phyloP scores from a whole-genome alignment of 2,797 vertebrate species.

The Siniperca scherzeri region DNA sequence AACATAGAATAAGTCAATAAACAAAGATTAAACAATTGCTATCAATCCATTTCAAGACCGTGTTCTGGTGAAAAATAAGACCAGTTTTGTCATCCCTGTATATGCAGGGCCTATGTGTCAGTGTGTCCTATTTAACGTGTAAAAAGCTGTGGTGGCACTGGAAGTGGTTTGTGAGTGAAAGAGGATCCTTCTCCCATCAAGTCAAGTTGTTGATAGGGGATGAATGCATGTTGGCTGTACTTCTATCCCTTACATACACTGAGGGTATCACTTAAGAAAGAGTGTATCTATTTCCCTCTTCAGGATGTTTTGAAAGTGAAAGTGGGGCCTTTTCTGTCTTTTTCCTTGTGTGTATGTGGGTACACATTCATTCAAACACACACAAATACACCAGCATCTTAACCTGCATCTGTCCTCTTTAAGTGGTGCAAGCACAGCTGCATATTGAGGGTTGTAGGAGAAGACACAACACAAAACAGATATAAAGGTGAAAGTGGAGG shows the following conservation, averaged over 20 bases:
- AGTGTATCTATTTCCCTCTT: constrained; percentile 55
- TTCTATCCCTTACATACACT: constrained; percentile 6
- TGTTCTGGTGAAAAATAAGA: background rate
- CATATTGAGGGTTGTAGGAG: background rate
- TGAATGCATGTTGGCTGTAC: constrained; percentile 56
- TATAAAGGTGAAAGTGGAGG: background rate
- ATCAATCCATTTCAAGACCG: background rate
- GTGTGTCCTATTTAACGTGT: constrained; percentile 11
- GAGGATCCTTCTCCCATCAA: constrained; percentile 45
- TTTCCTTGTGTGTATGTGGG: constrained; percentile 23
- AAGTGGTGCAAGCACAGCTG: constrained; percentile 56
- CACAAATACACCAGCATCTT: constrained; percentile 37
- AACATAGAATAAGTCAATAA: background rate
- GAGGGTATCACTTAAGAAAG: constrained; percentile 20
- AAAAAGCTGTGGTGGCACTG: constrained; percentile 22
- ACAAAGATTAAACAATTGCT: background rate
- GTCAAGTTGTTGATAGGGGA: constrained; percentile 66
- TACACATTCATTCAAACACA: constrained; percentile 17
- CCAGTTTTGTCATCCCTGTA: constrained; percentile 4
- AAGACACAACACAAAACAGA: constrained; percentile 43
- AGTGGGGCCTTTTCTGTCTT: constrained; percentile 44
- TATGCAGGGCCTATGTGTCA: constrained; percentile 8
- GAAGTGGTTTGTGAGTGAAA: constrained; percentile 44
- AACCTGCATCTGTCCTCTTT: constrained; percentile 47
- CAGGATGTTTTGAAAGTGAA: constrained; percentile 78